Conservation (phyloP, 2,113 vertebrate species). For the Scartelaos histophorus region DNA sequence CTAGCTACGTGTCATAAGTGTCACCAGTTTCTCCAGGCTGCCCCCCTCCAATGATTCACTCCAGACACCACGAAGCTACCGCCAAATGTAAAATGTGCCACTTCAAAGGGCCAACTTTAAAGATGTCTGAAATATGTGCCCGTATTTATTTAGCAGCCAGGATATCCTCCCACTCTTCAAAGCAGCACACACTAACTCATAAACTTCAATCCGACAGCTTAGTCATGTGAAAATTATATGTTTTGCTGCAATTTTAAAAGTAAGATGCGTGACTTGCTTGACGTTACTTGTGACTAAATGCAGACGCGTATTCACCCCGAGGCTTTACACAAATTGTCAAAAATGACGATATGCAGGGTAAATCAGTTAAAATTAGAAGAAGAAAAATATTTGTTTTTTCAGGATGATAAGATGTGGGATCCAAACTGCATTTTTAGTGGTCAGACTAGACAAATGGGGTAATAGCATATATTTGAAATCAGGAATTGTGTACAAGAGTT, state of each 20-base stretch:
- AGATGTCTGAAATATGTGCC: constrained; percentile 39
- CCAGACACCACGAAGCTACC: constrained; percentile 15
- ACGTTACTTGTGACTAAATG: not conserved
- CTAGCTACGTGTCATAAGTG: constrained; percentile 40
- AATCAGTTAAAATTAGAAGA: not conserved
- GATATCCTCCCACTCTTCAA: constrained; percentile 29
- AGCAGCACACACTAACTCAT: constrained; percentile 24
- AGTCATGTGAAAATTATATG: constrained; percentile 17
- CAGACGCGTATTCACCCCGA: not conserved
- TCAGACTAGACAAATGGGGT: not conserved
- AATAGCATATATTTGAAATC: not conserved
- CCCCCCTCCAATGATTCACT: constrained; percentile 19
- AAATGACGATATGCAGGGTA: not conserved
- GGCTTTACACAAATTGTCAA: not conserved
- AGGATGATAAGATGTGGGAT: not conserved
- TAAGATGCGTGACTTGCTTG: not conserved
- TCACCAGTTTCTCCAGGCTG: constrained; percentile 25
- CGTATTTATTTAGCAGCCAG: constrained; percentile 46
- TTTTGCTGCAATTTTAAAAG: not conserved
- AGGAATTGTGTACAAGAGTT: not conserved
- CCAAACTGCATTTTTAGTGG: not conserved
- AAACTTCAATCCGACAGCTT: constrained; percentile 31
- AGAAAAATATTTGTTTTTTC: not conserved
- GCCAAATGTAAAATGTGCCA: constrained; percentile 25
- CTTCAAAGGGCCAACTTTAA: constrained; percentile 29